A percentile compares a stretch with the other conserved stretches of the same genome.
Evolutionary conservation across 2,113 vertebrate genomes (phyloP).

Genomic region (Atlantisia rogersi): DNA sequence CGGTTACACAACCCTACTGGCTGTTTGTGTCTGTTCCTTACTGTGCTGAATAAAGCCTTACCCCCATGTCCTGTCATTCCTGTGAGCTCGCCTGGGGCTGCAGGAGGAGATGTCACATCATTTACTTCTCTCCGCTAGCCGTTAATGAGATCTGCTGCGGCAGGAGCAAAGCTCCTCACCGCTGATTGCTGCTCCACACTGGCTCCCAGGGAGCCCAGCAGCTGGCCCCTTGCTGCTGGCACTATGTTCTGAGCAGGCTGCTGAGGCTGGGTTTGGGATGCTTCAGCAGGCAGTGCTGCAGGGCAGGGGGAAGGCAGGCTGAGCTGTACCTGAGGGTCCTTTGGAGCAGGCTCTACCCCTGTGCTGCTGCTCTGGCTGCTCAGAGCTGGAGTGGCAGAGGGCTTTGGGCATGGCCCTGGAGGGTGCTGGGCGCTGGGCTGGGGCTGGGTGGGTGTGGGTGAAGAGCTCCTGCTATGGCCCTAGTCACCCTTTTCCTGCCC

Average conservation of each 20-base stretch:
- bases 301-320: background rate
- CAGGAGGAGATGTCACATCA: background rate
- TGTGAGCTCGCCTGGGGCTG: background rate
- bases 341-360: background rate
- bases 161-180: background rate
- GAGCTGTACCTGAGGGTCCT: background rate
- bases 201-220: background rate
- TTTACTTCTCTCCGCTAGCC: background rate
- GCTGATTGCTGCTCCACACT: background rate
- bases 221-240: background rate
- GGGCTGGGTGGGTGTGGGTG: background rate
- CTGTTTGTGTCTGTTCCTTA: background rate
- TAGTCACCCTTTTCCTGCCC: background rate
- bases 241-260: background rate
- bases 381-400: background rate
- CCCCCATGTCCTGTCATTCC: background rate
- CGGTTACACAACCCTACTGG: background rate
- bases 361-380: background rate
- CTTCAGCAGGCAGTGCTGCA: background rate
- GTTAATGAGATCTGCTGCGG: slow-evolving; percentile 7
- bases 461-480: background rate
- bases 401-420: background rate
- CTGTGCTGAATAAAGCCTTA: slow-evolving; percentile 48
- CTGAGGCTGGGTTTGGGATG: background rate
- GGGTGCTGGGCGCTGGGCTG: background rate